Evolutionary conservation across 2,797 vertebrate species (phyloP).

Genomic region (Muscicapa comitata): DNA sequence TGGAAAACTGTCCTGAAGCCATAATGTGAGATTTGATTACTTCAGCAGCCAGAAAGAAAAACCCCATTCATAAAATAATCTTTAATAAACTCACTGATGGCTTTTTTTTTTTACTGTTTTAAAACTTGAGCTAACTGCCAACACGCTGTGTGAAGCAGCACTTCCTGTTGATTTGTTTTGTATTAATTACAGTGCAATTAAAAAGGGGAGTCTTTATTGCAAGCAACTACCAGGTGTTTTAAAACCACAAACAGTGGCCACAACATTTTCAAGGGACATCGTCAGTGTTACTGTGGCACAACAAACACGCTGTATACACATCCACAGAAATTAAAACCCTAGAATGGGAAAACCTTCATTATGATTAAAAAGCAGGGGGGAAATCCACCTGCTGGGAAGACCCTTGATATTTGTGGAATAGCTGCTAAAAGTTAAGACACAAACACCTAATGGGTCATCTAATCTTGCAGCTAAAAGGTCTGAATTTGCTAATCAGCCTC

Average conservation of each 20-base stretch:
- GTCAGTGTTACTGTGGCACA: neutral
- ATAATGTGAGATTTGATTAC: neutral
- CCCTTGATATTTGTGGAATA: neutral
- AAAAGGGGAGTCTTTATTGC: neutral
- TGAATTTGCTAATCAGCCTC: slow-evolving; percentile 10
- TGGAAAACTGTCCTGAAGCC: neutral
- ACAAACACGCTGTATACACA: neutral
- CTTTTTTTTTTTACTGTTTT: neutral
- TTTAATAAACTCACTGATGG: neutral
- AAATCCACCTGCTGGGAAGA: neutral
- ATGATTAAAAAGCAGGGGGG: neutral
- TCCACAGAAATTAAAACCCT: neutral
- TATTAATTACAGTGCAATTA: slow-evolving; percentile 36
- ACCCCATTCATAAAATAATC: neutral
- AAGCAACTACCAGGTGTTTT: neutral
- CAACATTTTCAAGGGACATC: neutral
- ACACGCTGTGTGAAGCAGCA: slow-evolving; percentile 9
- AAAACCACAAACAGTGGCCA: neutral
- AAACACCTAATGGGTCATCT: slow-evolving; percentile 33
- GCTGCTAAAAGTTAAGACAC: neutral
- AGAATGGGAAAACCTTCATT: neutral
- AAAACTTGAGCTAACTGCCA: slow-evolving; percentile 25
- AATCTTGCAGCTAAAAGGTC: slow-evolving; percentile 11
- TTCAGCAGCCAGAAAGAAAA: neutral
- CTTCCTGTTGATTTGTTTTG: slow-evolving; percentile 35